phyloP scores from a whole-genome alignment of 2,888 invertebrate species.

The Calephelis perditalis region DNA sequence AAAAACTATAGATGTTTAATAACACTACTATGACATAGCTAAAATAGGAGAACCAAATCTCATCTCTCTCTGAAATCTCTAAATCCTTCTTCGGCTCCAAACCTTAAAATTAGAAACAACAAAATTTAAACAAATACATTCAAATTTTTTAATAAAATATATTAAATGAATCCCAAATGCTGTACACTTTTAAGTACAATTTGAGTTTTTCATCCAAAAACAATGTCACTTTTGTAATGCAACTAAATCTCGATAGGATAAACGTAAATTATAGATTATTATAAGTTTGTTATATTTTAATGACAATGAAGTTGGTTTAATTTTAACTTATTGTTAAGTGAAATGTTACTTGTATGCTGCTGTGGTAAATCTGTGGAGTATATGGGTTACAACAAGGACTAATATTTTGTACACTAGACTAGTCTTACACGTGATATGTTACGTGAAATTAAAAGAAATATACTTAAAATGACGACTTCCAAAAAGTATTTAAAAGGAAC shows the following conservation, averaged over 20 bases:
- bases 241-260: constrained; percentile 63
- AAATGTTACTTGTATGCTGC: constrained; percentile 2
- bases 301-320: constrained; percentile 12
- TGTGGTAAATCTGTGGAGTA: constrained; percentile 9
- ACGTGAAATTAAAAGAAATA: neutral
- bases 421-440: neutral
- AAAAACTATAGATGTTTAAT: too few relatives aligned
- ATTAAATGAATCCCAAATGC: constrained; percentile 17
- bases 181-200: constrained; percentile 42
- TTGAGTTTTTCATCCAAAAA: constrained; percentile 29
- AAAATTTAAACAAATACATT: neutral
- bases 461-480: too few relatives aligned
- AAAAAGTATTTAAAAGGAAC: too few relatives aligned
- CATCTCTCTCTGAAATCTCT: too few relatives aligned
- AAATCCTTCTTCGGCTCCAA: too few relatives aligned
- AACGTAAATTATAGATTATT: constrained; percentile 21
- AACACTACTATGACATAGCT: too few relatives aligned
- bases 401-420: constrained; percentile 1
- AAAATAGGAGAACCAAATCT: too few relatives aligned
- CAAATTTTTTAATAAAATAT: constrained; percentile 15
- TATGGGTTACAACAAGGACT: constrained; percentile 5
- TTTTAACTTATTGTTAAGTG: neutral
- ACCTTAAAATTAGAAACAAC: too few relatives aligned
- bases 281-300: constrained; percentile 15
- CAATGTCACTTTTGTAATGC: constrained; percentile 41